phyloP scores from a whole-genome alignment of 1,140 invertebrate genomes.

The Sarcophaga peregrina region DNA sequence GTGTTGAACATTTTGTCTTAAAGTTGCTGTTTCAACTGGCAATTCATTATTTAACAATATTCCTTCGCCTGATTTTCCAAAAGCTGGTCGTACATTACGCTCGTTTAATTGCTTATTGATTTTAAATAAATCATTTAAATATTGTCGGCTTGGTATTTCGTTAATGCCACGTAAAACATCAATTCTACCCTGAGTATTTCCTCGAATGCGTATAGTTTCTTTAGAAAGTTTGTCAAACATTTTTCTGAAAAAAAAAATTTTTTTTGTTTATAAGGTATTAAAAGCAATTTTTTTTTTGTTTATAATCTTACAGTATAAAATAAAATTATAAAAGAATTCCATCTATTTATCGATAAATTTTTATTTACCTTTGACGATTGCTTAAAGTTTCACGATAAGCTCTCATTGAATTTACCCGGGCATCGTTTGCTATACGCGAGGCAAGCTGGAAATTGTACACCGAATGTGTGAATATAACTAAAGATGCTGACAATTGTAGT shows the following conservation, averaged over 20 bases:
- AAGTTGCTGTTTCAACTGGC: neutral
- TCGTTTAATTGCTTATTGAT: slow-evolving; percentile 57
- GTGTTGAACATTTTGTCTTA: slow-evolving; percentile 52
- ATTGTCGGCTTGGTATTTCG: slow-evolving; percentile 56
- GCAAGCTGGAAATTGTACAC: slow-evolving; percentile 57
- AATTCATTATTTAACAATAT: slow-evolving; percentile 48
- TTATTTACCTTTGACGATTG: slow-evolving; percentile 43
- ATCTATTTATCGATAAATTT: slow-evolving; percentile 35
- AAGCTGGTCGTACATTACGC: slow-evolving; percentile 49
- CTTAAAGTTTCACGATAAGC: slow-evolving; percentile 47
- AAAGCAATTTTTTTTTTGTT: too few relatives aligned
- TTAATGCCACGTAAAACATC: slow-evolving; percentile 60
- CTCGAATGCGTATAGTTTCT: slow-evolving; percentile 54
- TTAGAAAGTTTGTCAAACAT: slow-evolving; percentile 57
- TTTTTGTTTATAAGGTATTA: too few relatives aligned
- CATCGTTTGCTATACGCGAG: slow-evolving; percentile 37
- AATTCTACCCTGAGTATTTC: slow-evolving; percentile 50
- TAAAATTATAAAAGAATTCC: neutral
- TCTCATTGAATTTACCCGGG: slow-evolving; percentile 10
- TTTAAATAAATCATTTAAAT: slow-evolving; percentile 61
- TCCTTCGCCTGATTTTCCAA: slow-evolving; percentile 49
- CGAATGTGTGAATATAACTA: slow-evolving; percentile 59
- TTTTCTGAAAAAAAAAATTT: slow-evolving; percentile 48
- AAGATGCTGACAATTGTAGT: slow-evolving; percentile 55
- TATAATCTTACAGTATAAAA: too few relatives aligned